These are phyloP conservation scores for Oreohelix idahoensis DNA, from an alignment of 1,140 invertebrate genomes.

Conservation along the genomic window DNA sequence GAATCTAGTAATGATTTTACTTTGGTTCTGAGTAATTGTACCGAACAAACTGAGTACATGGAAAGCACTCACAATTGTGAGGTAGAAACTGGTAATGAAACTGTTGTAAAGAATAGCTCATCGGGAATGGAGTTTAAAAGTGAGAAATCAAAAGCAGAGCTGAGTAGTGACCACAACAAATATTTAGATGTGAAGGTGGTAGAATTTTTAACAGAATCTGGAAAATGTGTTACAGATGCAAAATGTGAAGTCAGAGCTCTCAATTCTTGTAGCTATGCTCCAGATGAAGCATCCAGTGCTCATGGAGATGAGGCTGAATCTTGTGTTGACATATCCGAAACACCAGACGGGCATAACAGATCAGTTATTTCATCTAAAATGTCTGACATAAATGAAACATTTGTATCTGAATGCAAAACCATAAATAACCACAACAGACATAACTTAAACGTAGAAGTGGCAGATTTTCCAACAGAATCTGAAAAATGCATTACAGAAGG, in stretches of 20 bases:
- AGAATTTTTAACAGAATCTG: neutral
- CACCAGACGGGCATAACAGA: neutral
- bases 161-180: neutral
- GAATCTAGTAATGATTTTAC: neutral
- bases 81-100: neutral
- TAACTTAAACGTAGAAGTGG: neutral
- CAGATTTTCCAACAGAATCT: neutral
- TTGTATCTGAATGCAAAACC: too few species aligned
- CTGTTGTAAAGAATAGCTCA: neutral
- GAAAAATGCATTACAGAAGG: neutral
- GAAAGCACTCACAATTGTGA: neutral
- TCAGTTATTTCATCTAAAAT: neutral
- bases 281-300: neutral
- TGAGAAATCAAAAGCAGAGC: neutral
- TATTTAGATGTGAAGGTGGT: too few species aligned
- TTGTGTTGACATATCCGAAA: neutral
- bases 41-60: neutral
- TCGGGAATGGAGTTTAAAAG: neutral
- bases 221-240: neutral
- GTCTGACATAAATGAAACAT: too few species aligned
- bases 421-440: too few species aligned
- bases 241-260: neutral
- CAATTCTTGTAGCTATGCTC: neutral
- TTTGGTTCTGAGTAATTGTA: neutral
- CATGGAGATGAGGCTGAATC: neutral